Conservation (phyloP, 2,113 vertebrate species). For the Misgurnus anguillicaudatus region DNA sequence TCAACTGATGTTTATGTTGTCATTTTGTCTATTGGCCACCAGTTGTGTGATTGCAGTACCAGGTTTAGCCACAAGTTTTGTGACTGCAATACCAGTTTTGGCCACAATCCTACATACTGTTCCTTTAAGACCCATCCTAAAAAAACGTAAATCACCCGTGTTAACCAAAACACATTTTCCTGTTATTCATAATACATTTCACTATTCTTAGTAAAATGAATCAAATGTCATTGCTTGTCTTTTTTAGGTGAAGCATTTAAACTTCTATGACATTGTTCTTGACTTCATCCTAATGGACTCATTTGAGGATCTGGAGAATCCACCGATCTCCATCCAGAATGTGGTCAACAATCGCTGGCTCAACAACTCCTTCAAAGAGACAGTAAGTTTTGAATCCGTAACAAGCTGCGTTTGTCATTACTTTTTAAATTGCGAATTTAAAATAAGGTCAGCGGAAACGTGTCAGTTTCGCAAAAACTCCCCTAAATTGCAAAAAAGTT, state of each 20-base stretch:
- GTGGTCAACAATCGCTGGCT: slow-evolving; percentile 97
- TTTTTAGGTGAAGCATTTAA: slow-evolving; percentile 88
- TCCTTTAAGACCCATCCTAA: not conserved
- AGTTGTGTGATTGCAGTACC: too few species aligned
- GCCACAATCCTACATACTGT: too few species aligned
- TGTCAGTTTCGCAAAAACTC: too few species aligned
- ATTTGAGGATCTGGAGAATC: slow-evolving; percentile 98
- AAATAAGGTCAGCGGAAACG: too few species aligned
- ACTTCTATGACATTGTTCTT: slow-evolving; percentile 96
- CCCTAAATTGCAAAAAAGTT: too few species aligned
- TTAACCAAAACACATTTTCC: not conserved
- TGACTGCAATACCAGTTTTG: too few species aligned
- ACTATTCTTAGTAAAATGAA: not conserved
- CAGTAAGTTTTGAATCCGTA: slow-evolving; percentile 73
- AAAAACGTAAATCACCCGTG: not conserved
- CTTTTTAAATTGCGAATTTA: too few species aligned
- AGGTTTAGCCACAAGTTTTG: too few species aligned
- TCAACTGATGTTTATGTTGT: too few species aligned
- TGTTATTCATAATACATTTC: not conserved
- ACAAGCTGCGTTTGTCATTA: too few species aligned
- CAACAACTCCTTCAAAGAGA: slow-evolving; percentile 96
- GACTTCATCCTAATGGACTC: slow-evolving; percentile 99
- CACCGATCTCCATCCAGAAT: slow-evolving; percentile 92
- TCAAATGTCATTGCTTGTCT: not conserved
- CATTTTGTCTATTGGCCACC: too few species aligned